Evolutionary conservation across 2,888 invertebrate species (phyloP).

Genomic region (Agriopis leucophaearia): DNA sequence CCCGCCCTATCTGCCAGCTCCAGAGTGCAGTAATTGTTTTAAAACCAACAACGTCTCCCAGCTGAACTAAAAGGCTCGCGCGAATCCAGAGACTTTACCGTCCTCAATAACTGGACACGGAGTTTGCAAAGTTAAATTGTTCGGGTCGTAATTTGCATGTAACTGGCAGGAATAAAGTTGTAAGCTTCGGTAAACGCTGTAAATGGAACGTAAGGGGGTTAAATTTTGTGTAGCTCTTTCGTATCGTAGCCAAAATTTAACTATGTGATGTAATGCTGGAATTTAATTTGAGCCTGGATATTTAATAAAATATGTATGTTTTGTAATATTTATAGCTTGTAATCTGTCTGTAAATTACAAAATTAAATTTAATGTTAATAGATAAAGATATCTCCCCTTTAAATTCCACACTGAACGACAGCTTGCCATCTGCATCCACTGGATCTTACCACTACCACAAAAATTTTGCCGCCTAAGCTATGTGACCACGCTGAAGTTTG

Average conservation of each 20-base stretch:
- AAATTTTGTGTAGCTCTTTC: constrained; percentile 15
- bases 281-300: neutral
- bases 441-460: too few species aligned
- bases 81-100: constrained; percentile 30
- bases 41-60: constrained; percentile 18
- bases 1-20: neutral
- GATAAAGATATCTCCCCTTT: too few species aligned
- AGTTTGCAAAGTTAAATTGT: constrained; percentile 37
- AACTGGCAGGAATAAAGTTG: constrained; percentile 35
- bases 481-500: too few species aligned
- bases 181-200: constrained; percentile 23
- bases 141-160: constrained; percentile 36
- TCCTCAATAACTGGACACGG: constrained; percentile 39
- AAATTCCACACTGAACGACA: too few species aligned
- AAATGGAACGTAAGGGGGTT: constrained; percentile 28
- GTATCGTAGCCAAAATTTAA: neutral
- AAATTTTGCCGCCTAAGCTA: too few species aligned
- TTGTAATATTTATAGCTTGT: too few species aligned
- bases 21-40: constrained; percentile 10
- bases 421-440: too few species aligned
- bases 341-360: too few species aligned
- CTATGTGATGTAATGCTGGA: neutral
- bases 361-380: too few species aligned
- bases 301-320: too few species aligned
- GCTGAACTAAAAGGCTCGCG: constrained; percentile 24